Conservation (phyloP, 2,113 vertebrate species). For the Poecile atricapillus region DNA sequence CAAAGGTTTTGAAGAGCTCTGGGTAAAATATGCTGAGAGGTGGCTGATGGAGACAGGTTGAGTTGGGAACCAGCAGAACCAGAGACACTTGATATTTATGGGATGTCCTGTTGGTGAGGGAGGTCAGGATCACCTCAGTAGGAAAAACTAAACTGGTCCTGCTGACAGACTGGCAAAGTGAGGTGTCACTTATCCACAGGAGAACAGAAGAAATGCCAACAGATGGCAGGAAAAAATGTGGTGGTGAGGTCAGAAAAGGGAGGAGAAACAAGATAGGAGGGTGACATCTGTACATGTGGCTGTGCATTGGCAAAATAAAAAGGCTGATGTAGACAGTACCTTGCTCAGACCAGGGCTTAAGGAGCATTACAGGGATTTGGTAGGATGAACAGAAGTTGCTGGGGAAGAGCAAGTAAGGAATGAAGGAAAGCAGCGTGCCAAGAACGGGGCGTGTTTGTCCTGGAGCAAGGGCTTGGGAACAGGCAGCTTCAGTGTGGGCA, state of each 20-base stretch:
- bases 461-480: background rate
- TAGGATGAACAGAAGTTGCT: background rate
- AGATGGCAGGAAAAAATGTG: background rate
- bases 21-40: background rate
- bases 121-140: background rate
- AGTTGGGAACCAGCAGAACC: background rate
- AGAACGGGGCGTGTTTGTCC: rapidly evolving
- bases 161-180: background rate
- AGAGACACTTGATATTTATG: background rate
- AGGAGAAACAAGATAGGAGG: background rate
- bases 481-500: background rate
- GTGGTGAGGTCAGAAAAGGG: background rate
- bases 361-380: background rate
- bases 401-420: background rate
- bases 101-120: rapidly evolving
- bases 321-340: background rate
- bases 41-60: background rate
- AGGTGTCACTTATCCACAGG: background rate
- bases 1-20: background rate
- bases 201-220: background rate
- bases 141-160: background rate
- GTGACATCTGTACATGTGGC: rapidly evolving
- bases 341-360: background rate
- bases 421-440: background rate
- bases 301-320: background rate